Base-by-base conservation (phyloP, 2,888 invertebrate species). In the Hemithea aestivaria region DNA sequence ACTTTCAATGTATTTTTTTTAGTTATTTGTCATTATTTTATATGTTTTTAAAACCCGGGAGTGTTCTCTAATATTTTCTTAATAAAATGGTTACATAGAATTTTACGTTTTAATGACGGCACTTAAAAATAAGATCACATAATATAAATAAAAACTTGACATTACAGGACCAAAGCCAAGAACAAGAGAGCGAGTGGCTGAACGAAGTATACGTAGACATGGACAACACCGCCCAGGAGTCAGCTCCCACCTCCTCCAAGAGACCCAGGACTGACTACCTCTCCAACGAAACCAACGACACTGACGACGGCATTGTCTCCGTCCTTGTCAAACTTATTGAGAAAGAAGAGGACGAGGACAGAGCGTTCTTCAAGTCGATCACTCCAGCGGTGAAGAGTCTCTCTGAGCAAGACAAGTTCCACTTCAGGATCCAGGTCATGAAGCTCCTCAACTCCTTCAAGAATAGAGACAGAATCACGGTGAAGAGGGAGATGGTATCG, bases 341-440 rank as follows among this genome's bases (percentile, higher is more conserved):
- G n/a, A 72, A 60, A 20, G 81, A 82, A 33, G 74, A 78, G 3
- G 81, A 82, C 12, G 80, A 80, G 29, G 80, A 81, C 24, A 66
- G 73, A 26, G 67, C 79, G 0, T 82, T 81, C 54, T 82, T 82
- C 34, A 74, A 66, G 20, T 79, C 80, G 0, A 69, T 82, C 25
- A 65, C 66, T 1, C 78, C 80, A 0, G 42, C 66, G 0, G 79
- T 82, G 1, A 79, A 79, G 45, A 53, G 50, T 1, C 47, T 82
- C 9, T 62, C 71, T 0, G 68, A 69, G 4, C 59, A 61, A 3
- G 58, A 68, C 0, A 82, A 75, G 48, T 58, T 78, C 6, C 62
- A 70, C 30, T 82, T 82, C 29, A 64, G 74, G 48, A 74, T 81
- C 45, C 57, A 67, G 43, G 73, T 80, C 3, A 64, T 82, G 66